phyloP scores from a whole-genome alignment of 1,140 invertebrate species.

The Neotoxoptera formosana region DNA sequence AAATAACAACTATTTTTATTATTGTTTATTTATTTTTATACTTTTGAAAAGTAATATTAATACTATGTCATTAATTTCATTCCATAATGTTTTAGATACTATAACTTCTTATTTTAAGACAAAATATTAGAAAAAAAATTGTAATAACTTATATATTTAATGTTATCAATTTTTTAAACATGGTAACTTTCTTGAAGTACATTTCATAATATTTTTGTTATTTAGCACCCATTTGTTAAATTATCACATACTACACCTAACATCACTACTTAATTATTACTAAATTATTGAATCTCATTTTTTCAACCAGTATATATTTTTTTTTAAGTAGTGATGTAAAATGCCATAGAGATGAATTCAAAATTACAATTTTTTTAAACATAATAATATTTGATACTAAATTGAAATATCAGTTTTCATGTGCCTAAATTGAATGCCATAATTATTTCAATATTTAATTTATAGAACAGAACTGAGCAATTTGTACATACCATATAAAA shows the following conservation, averaged over 20 bases:
- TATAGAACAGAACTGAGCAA: slow-evolving; percentile 42
- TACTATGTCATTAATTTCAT: background rate
- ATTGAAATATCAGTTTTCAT: slow-evolving; percentile 20
- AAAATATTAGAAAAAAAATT: background rate
- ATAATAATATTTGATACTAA: slow-evolving; percentile 28
- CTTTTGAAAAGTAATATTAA: background rate
- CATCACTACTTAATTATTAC: background rate
- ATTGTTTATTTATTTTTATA: slow-evolving; percentile 41
- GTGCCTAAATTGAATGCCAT: slow-evolving; percentile 44
- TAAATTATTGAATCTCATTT: slow-evolving; percentile 9
- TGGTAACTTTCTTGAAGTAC: background rate
- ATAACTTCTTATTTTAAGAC: background rate
- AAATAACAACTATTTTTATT: background rate
- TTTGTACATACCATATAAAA: background rate
- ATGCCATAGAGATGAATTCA: slow-evolving; percentile 1
- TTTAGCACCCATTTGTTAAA: background rate
- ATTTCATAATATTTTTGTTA: slow-evolving; percentile 15
- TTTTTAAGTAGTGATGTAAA: background rate
- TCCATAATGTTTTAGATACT: background rate
- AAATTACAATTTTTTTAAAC: background rate
- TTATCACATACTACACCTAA: background rate
- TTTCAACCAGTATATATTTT: background rate
- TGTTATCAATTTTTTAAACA: background rate
- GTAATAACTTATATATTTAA: background rate
- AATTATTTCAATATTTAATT: background rate